phyloP scores from a whole-genome alignment of 1,140 invertebrate species.

The Drosophila miranda region DNA sequence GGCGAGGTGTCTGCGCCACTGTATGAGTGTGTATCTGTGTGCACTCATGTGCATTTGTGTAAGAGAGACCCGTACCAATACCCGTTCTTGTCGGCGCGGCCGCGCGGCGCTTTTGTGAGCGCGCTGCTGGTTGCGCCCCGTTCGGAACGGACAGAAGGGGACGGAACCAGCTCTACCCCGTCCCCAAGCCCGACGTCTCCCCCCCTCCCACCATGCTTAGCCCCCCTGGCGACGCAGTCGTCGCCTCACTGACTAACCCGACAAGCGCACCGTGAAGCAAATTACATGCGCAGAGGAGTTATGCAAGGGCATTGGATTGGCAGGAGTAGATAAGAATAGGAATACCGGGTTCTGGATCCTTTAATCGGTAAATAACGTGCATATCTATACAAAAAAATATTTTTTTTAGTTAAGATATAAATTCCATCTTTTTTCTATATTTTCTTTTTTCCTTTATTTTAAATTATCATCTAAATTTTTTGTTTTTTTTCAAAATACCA shows the following conservation, averaged over 20 bases:
- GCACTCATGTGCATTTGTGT: slow-evolving; percentile 18
- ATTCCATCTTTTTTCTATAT: too few relatives aligned
- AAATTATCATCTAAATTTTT: not conserved
- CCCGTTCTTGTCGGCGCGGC: slow-evolving; percentile 40
- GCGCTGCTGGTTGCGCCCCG: slow-evolving; percentile 54
- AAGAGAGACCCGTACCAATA: slow-evolving; percentile 30
- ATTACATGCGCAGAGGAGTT: not conserved
- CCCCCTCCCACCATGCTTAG: not conserved
- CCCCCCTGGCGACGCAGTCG: not conserved
- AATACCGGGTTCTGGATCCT: too few relatives aligned
- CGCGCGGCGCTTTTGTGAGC: slow-evolving; percentile 59
- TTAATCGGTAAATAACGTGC: too few relatives aligned
- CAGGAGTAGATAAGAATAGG: too few relatives aligned
- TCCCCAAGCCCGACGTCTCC: slow-evolving; percentile 23
- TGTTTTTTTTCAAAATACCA: not conserved
- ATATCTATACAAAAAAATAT: too few relatives aligned
- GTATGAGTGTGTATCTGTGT: slow-evolving; percentile 13
- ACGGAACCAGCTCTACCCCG: slow-evolving; percentile 42
- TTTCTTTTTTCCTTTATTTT: not conserved
- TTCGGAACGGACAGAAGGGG: slow-evolving; percentile 66
- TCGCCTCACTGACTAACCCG: slow-evolving; percentile 60
- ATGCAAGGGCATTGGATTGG: too few relatives aligned
- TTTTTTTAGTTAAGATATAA: too few relatives aligned
- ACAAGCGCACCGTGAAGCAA: slow-evolving; percentile 62
- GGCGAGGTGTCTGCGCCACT: slow-evolving; percentile 68